A percentile compares a stretch with the other conserved stretches of the same genome.
Evolutionary conservation across 2,888 invertebrate genomes (phyloP).

Genomic region (Drosophila subsilvestris): DNA sequence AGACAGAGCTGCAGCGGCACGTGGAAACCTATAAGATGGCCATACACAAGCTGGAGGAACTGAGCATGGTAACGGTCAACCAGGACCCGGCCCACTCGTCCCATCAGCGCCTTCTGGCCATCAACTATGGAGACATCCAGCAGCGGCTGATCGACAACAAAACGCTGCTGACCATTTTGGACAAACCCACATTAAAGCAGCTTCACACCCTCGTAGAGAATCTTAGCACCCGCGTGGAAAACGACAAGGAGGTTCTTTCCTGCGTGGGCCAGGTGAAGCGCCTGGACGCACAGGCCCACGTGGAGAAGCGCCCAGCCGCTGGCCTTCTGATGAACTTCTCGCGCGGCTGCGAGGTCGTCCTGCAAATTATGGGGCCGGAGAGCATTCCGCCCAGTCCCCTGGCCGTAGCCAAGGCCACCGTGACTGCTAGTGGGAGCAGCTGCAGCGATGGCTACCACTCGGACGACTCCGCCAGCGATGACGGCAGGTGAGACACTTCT

Average conservation of each 20-base stretch:
- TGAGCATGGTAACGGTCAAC: slow-evolving; percentile 86
- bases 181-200: slow-evolving; percentile 92
- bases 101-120: slow-evolving; percentile 93
- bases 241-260: slow-evolving; percentile 94
- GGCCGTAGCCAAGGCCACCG: slow-evolving; percentile 46
- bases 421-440: slow-evolving; percentile 85
- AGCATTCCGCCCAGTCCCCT: slow-evolving; percentile 84
- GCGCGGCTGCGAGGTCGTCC: slow-evolving; percentile 89
- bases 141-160: slow-evolving; percentile 96
- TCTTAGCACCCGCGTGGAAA: slow-evolving; percentile 92
- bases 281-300: slow-evolving; percentile 87
- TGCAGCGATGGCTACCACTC: slow-evolving; percentile 94
- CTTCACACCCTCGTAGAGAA: slow-evolving; percentile 88
- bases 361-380: slow-evolving; percentile 89
- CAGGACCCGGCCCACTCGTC: slow-evolving; percentile 93
- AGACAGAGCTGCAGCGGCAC: slow-evolving; percentile 92
- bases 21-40: slow-evolving; percentile 94
- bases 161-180: slow-evolving; percentile 92
- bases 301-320: slow-evolving; percentile 88
- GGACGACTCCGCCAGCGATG: slow-evolving; percentile 86
- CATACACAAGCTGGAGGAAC: slow-evolving; percentile 92
- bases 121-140: slow-evolving; percentile 94
- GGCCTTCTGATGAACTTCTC: slow-evolving; percentile 90
- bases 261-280: slow-evolving; percentile 89
- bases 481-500: slow-evolving; percentile 75